These are phyloP conservation scores for Meandrusa payeni DNA, from an alignment of 2,888 invertebrate genomes.

Conservation along the genomic window DNA sequence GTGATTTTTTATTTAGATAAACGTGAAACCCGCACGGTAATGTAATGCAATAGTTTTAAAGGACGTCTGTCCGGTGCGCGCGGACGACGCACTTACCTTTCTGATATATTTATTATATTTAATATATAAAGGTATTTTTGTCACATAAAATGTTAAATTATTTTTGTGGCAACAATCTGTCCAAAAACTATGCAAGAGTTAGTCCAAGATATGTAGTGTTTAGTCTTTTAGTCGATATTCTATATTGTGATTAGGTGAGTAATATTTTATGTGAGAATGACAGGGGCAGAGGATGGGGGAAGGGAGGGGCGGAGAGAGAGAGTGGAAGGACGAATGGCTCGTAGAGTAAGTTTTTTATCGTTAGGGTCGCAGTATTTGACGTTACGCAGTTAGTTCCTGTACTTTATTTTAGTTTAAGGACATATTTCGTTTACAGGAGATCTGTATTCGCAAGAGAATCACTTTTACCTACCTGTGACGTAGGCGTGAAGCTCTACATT, in stretches of 20 bases:
- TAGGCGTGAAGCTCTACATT: slow-evolving; percentile 4
- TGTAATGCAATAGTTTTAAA: slow-evolving; percentile 5
- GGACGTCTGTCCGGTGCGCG: not conserved
- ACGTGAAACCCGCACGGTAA: not conserved
- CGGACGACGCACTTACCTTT: slow-evolving; percentile 6
- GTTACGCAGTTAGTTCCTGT: slow-evolving; percentile 58
- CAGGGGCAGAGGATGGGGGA: slow-evolving; percentile 26
- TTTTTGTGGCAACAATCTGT: slow-evolving; percentile 65
- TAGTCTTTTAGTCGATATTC: slow-evolving; percentile 36
- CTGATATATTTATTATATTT: slow-evolving; percentile 37
- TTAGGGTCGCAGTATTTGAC: slow-evolving; percentile 64
- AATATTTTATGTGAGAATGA: slow-evolving; percentile 24
- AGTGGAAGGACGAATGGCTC: slow-evolving; percentile 28
- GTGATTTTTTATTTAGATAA: slow-evolving; percentile 18
- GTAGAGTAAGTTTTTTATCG: slow-evolving; percentile 40
- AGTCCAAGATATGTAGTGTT: slow-evolving; percentile 38
- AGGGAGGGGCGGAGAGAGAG: too few species aligned
- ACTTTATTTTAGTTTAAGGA: slow-evolving; percentile 15
- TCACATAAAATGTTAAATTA: slow-evolving; percentile 44
- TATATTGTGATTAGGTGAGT: slow-evolving; percentile 36
- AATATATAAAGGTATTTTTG: slow-evolving; percentile 45
- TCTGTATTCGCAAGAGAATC: slow-evolving; percentile 6
- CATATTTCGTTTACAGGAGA: slow-evolving; percentile 5
- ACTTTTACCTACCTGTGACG: slow-evolving; percentile 1
- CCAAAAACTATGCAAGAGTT: slow-evolving; percentile 51